Evolutionary conservation across 2,888 invertebrate species (phyloP), one percentile per base, ranked within the genome.

Genomic region (Megaustenia siamemsis): DNA sequence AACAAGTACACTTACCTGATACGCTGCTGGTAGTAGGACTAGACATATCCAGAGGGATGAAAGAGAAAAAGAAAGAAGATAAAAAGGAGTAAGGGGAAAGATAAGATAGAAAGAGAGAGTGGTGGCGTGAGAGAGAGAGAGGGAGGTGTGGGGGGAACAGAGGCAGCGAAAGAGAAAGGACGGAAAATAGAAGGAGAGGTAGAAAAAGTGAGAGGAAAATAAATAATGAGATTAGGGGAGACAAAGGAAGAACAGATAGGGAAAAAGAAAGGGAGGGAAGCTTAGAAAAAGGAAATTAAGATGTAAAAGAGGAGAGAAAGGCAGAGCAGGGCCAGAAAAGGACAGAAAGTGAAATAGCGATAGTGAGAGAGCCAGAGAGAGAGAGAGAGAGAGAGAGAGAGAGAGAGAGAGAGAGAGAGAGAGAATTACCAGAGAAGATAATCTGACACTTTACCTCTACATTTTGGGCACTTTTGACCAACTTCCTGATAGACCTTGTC

Each of bases 391-490:
- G 21, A 35, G 5, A 35, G 10, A 68, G 35, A 68, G 35, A 68
- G 2, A 38, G 68, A 35, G 15, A 35, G 38, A 21, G 8, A n/a
- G 63, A 63, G 38, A 68, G 38, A 68, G 10, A 68, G 21, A 38
- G 38, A 68, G 38, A 68, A 2, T 18, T 15, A 68, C 5, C 5
- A 68, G 35, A 38, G 38, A 35, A 32, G 38, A 10, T 10, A 66
- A 8, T 10, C 66, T 8, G 21, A 21, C 15, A 63, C 32, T 43
- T 1, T 86, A 91, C 95, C 95, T 92, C 93, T 94, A 90, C 96
- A 96, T 83, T 93, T 93, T 0, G 95, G 95, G 93, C 98, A 98
- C 93, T 98, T 98, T 90, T 97, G 96, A 5, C 97, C 97, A 0
- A 96, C 95, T 38, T 96, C 95, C 82, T 96, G 96, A 86, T 95